A percentile compares a stretch with the other conserved stretches of the same genome.
Conservation (phyloP, 2,797 vertebrate species). For the Brachyalestes nurse region DNA sequence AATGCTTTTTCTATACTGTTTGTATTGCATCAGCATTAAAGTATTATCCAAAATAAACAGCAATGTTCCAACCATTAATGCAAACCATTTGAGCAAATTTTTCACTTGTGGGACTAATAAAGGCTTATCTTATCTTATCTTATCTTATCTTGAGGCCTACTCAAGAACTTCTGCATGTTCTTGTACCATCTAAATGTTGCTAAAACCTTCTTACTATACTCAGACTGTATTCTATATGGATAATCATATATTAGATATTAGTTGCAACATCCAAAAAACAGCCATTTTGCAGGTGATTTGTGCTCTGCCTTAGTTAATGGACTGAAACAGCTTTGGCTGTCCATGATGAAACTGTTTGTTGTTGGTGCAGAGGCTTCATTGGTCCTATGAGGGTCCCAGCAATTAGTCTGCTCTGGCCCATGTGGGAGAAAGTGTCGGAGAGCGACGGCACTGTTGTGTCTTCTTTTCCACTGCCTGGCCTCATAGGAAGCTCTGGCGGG, state of each 20-base stretch:
- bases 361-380: conserved; percentile 55
- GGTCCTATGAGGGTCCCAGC: conserved; percentile 61
- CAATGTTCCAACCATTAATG: too few species aligned
- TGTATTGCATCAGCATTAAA: background rate
- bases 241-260: background rate
- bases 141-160: too few species aligned
- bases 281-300: conserved; percentile 12
- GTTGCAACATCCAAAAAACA: background rate
- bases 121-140: too few species aligned
- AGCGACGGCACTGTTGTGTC: conserved; percentile 22
- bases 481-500: conserved; percentile 56
- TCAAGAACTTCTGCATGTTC: too few species aligned
- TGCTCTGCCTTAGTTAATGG: conserved; percentile 3
- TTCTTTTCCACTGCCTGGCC: conserved; percentile 69
- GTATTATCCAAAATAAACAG: background rate
- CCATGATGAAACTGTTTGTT: conserved; percentile 56
- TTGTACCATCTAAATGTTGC: too few species aligned
- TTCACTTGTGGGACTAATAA: too few species aligned
- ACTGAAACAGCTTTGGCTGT: conserved; percentile 28
- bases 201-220: background rate
- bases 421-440: conserved; percentile 22
- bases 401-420: conserved; percentile 56
- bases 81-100: too few species aligned
- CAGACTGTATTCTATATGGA: background rate
- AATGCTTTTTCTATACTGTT: conserved; percentile 5